Conservation (phyloP, 2,113 vertebrate genomes). For the Pelodiscus sinensis region DNA sequence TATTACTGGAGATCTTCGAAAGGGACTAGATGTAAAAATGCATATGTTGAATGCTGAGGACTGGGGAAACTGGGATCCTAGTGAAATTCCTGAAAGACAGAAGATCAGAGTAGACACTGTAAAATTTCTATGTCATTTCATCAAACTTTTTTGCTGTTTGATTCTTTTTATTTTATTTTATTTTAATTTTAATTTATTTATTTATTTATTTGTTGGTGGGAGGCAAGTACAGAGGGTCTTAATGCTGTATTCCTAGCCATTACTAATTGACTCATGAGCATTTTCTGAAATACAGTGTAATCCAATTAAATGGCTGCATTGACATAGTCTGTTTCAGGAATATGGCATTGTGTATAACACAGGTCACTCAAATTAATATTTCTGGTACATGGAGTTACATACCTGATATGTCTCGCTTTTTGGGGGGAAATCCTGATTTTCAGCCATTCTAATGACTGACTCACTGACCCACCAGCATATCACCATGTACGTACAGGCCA, state of each 20-base stretch:
- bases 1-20: neutral
- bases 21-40: neutral
- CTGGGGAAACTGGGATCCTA: neutral
- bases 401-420: neutral
- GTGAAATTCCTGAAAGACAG: neutral
- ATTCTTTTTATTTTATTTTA: neutral
- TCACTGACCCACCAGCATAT: neutral
- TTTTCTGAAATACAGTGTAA: neutral
- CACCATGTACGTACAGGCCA: neutral
- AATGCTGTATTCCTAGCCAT: neutral
- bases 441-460: neutral
- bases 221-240: neutral
- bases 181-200: no score
- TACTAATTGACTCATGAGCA: neutral
- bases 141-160: neutral
- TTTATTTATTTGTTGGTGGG: no score
- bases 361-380: neutral
- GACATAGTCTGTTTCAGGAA: neutral
- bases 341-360: neutral
- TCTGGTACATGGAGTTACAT: rapidly evolving
- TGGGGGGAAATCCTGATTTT: neutral
- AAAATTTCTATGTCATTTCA: neutral
- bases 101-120: neutral
- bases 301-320: neutral
- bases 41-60: neutral